Evolutionary conservation across 2,797 vertebrate species (phyloP).

Genomic region (Discoglossus pictus): DNA sequence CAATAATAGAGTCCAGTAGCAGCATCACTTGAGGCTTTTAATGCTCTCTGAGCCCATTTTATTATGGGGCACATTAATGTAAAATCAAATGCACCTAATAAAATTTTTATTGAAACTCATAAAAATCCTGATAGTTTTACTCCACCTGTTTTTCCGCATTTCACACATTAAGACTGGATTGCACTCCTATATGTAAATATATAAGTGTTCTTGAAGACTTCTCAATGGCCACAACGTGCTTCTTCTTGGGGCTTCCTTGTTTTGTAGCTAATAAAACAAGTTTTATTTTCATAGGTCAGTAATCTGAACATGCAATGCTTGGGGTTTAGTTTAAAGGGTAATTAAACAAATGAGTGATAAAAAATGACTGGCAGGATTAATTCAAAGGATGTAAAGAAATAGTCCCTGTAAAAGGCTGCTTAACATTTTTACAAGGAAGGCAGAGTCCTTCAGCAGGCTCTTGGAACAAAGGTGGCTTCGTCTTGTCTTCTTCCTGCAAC

Average conservation of each 20-base stretch:
- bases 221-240: conserved; percentile 15
- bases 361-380: conserved; percentile 57
- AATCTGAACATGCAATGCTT: conserved; percentile 33
- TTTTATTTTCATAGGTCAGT: conserved; percentile 48
- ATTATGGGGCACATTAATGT: conserved; percentile 90
- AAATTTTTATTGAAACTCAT: conserved; percentile 97
- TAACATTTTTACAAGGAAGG: not conserved
- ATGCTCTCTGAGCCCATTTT: conserved; percentile 81
- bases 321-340: conserved; percentile 44
- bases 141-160: conserved; percentile 78
- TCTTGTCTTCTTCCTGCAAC: conserved; percentile 16
- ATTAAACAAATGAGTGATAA: conserved; percentile 52
- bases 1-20: conserved; percentile 28
- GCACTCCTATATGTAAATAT: conserved; percentile 35
- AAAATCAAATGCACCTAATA: conserved; percentile 98
- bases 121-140: conserved; percentile 89
- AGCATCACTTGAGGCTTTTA: conserved; percentile 46
- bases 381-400: conserved; percentile 69
- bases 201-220: conserved; percentile 23
- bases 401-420: conserved; percentile 65
- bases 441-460: not conserved
- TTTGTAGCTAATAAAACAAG: conserved; percentile 48
- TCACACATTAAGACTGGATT: conserved; percentile 29
- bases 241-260: conserved; percentile 21
- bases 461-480: conserved; percentile 21